Conservation (phyloP, 2,888 invertebrate genomes). For the Camptogramma bilineatum region DNA sequence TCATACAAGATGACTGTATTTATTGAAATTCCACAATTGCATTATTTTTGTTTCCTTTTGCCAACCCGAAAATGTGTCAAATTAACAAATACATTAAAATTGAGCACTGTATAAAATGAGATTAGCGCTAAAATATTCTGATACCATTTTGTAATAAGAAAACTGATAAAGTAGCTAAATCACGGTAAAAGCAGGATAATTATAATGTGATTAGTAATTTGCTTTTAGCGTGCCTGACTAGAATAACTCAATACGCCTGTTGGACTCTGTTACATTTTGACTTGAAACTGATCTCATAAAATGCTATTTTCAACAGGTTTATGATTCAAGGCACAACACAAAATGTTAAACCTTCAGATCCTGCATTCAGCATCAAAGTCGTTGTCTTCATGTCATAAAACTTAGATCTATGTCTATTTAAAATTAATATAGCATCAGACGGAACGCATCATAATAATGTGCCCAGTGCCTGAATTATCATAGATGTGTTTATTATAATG, state of each 20-base stretch:
- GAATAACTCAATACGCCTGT: constrained; percentile 28
- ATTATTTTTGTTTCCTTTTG: constrained; percentile 43
- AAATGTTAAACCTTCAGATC: background rate
- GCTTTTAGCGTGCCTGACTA: constrained; percentile 43
- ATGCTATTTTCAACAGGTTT: background rate
- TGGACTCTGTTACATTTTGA: constrained; percentile 20
- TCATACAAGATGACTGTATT: constrained; percentile 31
- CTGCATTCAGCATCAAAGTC: no score
- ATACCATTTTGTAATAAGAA: constrained; percentile 34
- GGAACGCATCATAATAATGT: no score
- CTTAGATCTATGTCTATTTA: no score
- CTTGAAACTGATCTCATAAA: background rate
- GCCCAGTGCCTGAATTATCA: no score
- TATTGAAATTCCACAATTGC: constrained; percentile 27
- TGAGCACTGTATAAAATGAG: constrained; percentile 31
- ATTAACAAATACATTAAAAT: constrained; percentile 54
- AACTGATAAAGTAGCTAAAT: constrained; percentile 29
- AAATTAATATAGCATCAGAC: no score
- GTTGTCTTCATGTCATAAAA: no score
- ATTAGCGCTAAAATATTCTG: constrained; percentile 28
- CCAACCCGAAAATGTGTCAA: constrained; percentile 71
- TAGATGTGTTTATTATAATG: no score
- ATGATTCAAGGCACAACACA: no score
- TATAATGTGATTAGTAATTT: constrained; percentile 41
- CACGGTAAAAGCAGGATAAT: constrained; percentile 39